phyloP scores from a whole-genome alignment of 2,888 invertebrate genomes.

The Synanthedon andrenaeformis region DNA sequence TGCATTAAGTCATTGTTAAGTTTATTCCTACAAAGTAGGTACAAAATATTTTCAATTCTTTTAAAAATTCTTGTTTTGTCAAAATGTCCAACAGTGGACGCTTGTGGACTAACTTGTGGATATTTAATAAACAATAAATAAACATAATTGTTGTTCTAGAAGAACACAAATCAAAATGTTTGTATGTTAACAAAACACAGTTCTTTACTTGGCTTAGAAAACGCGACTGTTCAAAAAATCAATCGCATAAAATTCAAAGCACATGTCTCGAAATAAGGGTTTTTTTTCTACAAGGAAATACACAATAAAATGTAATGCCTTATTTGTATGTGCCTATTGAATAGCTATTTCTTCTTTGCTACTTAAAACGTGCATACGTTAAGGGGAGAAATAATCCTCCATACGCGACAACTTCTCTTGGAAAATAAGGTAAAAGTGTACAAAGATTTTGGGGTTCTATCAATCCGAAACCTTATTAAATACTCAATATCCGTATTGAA shows the following conservation, averaged over 20 bases:
- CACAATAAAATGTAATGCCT: slow-evolving; percentile 17
- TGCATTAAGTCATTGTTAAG: too few species aligned
- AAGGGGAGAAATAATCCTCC: slow-evolving; percentile 14
- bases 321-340: slow-evolving; percentile 20
- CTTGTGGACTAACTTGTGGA: background rate
- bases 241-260: slow-evolving; percentile 18
- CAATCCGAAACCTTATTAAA: too few species aligned
- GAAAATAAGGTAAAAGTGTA: background rate
- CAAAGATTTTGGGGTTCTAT: too few species aligned
- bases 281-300: slow-evolving; percentile 10
- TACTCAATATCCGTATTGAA: too few species aligned
- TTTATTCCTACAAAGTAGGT: too few species aligned
- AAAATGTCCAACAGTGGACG: too few species aligned
- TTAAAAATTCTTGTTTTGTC: too few species aligned
- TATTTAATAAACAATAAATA: too few species aligned
- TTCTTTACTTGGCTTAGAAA: slow-evolving; percentile 9
- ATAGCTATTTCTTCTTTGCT: slow-evolving; percentile 14
- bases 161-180: background rate
- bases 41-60: too few species aligned
- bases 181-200: background rate
- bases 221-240: slow-evolving; percentile 9
- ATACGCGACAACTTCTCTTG: slow-evolving; percentile 8
- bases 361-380: slow-evolving; percentile 5
- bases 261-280: slow-evolving; percentile 18
- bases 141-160: background rate